Evolutionary conservation across 35 echinoderm and acorn worm genomes (phyloP).

Genomic region (Holothuria glaberrima): DNA sequence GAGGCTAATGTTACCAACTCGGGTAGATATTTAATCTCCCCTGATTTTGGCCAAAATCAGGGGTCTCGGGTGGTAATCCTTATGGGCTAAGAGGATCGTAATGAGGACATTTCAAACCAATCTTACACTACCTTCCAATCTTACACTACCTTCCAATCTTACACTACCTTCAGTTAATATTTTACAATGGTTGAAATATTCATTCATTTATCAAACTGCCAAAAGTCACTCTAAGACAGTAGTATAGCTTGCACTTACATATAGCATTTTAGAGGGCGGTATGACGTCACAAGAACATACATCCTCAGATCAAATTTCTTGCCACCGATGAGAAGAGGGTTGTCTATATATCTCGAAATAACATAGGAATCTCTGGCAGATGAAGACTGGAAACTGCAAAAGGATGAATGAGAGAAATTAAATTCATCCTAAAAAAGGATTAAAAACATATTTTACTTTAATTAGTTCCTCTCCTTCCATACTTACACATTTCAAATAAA

Average conservation of each 20-base stretch:
- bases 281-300: constrained; percentile 91
- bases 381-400: constrained; percentile 82
- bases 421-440: not conserved
- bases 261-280: constrained; percentile 93
- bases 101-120: too few relatives aligned
- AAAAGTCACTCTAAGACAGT: too few relatives aligned
- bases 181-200: not conserved
- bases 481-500: too few relatives aligned
- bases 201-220: not conserved
- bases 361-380: constrained; percentile 92
- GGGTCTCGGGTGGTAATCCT: too few relatives aligned
- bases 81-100: too few relatives aligned
- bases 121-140: too few relatives aligned
- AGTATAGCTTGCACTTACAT: constrained; percentile 63
- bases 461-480: too few relatives aligned
- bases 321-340: constrained; percentile 94
- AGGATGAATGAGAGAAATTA: not conserved
- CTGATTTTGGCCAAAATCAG: too few relatives aligned
- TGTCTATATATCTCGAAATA: constrained; percentile 93
- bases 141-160: too few relatives aligned
- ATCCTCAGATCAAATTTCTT: constrained; percentile 98
- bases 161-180: not conserved
- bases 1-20: too few relatives aligned
- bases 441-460: too few relatives aligned
- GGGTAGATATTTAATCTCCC: too few relatives aligned